Evolutionary conservation across 2,797 vertebrate species (phyloP), one percentile per base, ranked within the genome.

Genomic region (Limnodromus scolopaceus): DNA sequence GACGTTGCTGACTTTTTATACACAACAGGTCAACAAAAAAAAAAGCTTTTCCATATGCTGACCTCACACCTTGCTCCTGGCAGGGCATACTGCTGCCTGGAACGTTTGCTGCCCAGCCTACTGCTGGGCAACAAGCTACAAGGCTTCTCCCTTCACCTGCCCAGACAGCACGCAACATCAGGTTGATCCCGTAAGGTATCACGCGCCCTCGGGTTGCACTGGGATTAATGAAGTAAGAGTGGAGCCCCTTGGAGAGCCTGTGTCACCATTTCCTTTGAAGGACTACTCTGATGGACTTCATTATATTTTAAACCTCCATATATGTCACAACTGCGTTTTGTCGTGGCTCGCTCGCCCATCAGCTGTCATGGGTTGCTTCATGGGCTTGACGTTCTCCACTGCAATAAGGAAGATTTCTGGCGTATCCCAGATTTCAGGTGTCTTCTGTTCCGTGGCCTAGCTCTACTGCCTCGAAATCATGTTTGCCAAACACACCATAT

Each of bases 81-180:
- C 28, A 36, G 1, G 4, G 13, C 23, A 27, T 4, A 23, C 6
- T 16, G 30, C 7, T 24, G 15, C 28, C 27, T 7, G 5, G 71
- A 84, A 49, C 3, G 16, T 25, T 69, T 63, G 15, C 57, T 78
- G 38, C 36, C 74, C 4, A 1, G 51, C 4, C 1, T 8, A 13
- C 12, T 17, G 64, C 27, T n/a, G n/a, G n/a, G n/a, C n/a, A n/a
- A n/a, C n/a, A n/a, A 41, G 20, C 28, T 38, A 7, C 0, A 1
- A 48, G 48, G 39, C 5, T 55, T 32, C 41, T 41, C 22, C 63
- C 38, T 65, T 38, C 30, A 23, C 2, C 1, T 46, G 55, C n/a
- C 54, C 54, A 27, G 28, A 23, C 6, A 78, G 28, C 2, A 0
- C 0, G 0, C 3, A 25, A 13, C 0, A 0, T 16, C 48, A 30